Conservation (phyloP, 2,797 vertebrate species). For the Vultur gryphus region DNA sequence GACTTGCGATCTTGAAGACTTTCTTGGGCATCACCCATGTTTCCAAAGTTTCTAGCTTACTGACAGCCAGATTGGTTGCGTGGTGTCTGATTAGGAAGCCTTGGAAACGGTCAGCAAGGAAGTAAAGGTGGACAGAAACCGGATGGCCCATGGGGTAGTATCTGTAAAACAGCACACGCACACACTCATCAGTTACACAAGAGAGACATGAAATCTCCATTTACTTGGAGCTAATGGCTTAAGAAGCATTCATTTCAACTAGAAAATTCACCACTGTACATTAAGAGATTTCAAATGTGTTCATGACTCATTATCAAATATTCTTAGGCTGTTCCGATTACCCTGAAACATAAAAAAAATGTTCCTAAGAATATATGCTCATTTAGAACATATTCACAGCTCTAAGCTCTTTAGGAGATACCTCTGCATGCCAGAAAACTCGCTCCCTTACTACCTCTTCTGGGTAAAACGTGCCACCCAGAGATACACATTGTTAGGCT, state of each 20-base stretch:
- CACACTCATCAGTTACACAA: background rate
- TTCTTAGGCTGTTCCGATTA: background rate
- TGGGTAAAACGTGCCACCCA: background rate
- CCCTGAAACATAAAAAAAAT: background rate
- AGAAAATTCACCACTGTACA: background rate
- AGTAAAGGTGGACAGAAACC: conserved; percentile 93
- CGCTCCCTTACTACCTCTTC: background rate
- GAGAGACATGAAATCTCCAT: background rate
- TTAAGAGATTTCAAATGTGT: background rate
- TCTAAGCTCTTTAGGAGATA: background rate
- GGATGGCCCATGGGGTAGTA: conserved; percentile 96
- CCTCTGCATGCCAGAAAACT: background rate
- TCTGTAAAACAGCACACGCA: conserved; percentile 69
- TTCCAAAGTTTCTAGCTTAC: conserved; percentile 95
- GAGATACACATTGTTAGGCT: background rate
- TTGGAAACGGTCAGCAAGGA: conserved; percentile 95
- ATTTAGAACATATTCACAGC: background rate
- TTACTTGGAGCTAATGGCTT: background rate
- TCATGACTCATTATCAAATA: conserved; percentile 9
- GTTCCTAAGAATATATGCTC: background rate
- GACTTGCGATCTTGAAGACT: conserved; percentile 87
- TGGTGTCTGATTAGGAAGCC: conserved; percentile 94
- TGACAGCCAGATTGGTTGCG: conserved; percentile 92
- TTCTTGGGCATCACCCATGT: conserved; percentile 95
- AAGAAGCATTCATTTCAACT: background rate